These are phyloP conservation scores for Orycteropus afer DNA, from an alignment of 2,113 vertebrate species.

Conservation along the genomic window DNA sequence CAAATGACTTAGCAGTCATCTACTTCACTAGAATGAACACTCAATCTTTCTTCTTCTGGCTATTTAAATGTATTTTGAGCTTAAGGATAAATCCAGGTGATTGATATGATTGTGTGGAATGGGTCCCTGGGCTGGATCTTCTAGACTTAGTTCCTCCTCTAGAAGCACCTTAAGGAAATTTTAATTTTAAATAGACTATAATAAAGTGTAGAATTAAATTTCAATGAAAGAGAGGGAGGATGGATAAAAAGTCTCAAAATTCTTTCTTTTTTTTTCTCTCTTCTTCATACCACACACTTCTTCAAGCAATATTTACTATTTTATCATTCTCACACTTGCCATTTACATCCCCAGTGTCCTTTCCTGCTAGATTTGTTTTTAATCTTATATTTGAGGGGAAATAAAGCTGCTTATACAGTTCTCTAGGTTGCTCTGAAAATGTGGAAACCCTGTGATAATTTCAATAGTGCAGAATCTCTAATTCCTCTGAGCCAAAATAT, in stretches of 20 bases:
- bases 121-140: constrained; percentile 28
- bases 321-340: constrained; percentile 73
- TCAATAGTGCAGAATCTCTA: neutral
- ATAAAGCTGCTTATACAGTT: constrained; percentile 62
- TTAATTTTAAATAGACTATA: constrained; percentile 60
- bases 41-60: constrained; percentile 11
- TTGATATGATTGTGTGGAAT: neutral
- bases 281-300: constrained; percentile 33
- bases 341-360: constrained; percentile 48
- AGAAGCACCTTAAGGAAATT: constrained; percentile 4
- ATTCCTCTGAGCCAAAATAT: neutral
- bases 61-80: constrained; percentile 23
- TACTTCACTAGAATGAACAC: constrained; percentile 46
- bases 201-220: constrained; percentile 68
- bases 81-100: constrained; percentile 16
- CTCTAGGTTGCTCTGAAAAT: constrained; percentile 56
- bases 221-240: constrained; percentile 32
- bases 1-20: constrained; percentile 46
- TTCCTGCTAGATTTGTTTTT: constrained; percentile 59
- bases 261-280: neutral
- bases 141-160: neutral
- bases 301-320: constrained; percentile 55
- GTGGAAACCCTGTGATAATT: neutral
- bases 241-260: neutral
- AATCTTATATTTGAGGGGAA: constrained; percentile 46